Percentiles rank a stretch among this genome's conserved stretches.
These are phyloP conservation scores for Aporrectodea caliginosa DNA, from an alignment of 1,140 invertebrate species.

Conservation along the genomic window DNA sequence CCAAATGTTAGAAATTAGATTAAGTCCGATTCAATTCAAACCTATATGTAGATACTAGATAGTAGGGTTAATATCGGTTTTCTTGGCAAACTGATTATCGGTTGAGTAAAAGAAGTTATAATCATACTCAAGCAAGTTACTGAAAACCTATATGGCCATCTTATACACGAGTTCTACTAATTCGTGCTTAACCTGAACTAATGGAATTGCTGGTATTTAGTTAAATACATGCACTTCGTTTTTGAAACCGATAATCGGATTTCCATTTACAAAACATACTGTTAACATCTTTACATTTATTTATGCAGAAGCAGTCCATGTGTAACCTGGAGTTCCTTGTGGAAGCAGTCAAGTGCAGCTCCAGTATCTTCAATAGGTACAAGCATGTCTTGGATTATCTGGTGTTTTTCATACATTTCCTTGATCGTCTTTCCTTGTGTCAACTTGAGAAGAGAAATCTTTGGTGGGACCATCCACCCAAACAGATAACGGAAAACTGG, in stretches of 20 bases:
- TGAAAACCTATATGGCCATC: background rate
- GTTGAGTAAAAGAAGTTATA: too few relatives aligned
- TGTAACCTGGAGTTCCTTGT: slow-evolving; percentile 66
- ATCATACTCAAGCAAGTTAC: too few relatives aligned
- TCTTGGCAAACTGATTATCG: too few relatives aligned
- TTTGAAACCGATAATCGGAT: background rate
- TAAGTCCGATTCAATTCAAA: too few relatives aligned
- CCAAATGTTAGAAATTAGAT: too few relatives aligned
- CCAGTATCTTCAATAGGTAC: slow-evolving; percentile 66
- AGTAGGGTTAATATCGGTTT: too few relatives aligned
- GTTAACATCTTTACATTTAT: background rate
- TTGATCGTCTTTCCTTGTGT: slow-evolving; percentile 72
- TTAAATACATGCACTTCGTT: background rate
- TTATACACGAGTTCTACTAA: background rate
- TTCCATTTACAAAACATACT: too few relatives aligned
- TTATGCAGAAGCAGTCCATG: background rate
- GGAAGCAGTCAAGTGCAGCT: slow-evolving; percentile 64
- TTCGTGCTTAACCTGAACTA: background rate
- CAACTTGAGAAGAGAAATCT: slow-evolving; percentile 75
- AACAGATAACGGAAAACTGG: slow-evolving; percentile 68
- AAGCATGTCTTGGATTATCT: slow-evolving; percentile 81
- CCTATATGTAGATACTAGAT: too few relatives aligned
- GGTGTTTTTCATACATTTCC: slow-evolving; percentile 71
- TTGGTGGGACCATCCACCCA: slow-evolving; percentile 78
- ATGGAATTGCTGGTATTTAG: background rate